Percentiles rank a stretch among this genome's conserved stretches.
These are phyloP conservation scores for Phaenicophaeus curvirostris DNA, from an alignment of 2,797 vertebrate genomes.

Conservation along the genomic window DNA sequence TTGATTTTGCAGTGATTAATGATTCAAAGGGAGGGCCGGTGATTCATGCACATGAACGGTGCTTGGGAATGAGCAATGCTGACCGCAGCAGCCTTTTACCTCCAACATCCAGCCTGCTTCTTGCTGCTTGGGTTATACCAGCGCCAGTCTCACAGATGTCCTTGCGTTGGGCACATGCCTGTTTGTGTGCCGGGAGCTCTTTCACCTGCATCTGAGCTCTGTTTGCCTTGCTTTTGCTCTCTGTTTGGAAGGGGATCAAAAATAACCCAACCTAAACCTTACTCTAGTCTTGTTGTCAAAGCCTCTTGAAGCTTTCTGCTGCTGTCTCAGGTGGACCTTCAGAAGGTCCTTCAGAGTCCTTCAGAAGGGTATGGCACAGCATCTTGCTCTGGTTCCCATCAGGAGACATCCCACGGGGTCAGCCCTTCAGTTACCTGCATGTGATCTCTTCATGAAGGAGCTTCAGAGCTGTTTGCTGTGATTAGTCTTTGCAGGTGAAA, in stretches of 20 bases:
- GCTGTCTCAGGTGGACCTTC: neutral
- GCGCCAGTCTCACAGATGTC: neutral
- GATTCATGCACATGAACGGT: neutral
- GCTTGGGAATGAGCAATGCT: neutral
- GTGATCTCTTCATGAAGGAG: neutral
- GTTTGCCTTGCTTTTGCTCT: neutral
- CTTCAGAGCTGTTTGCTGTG: neutral
- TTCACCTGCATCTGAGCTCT: rapidly evolving
- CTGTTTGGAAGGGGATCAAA: neutral
- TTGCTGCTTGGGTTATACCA: rapidly evolving
- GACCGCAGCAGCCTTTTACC: neutral
- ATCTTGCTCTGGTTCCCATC: rapidly evolving
- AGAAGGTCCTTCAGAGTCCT: neutral
- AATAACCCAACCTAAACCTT: neutral
- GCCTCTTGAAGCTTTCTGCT: neutral
- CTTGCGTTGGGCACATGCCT: neutral
- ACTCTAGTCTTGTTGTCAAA: neutral
- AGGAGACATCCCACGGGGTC: neutral
- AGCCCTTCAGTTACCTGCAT: neutral
- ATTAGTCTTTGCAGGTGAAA: neutral
- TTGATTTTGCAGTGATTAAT: conserved; percentile 46
- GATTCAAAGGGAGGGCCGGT: neutral
- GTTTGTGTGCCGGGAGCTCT: neutral
- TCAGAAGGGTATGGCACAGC: neutral
- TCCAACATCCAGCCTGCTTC: neutral